A percentile compares a stretch with the other conserved stretches of the same genome.
Evolutionary conservation across 1,140 invertebrate genomes (phyloP).

Genomic region (Drosophila malerkotliana): DNA sequence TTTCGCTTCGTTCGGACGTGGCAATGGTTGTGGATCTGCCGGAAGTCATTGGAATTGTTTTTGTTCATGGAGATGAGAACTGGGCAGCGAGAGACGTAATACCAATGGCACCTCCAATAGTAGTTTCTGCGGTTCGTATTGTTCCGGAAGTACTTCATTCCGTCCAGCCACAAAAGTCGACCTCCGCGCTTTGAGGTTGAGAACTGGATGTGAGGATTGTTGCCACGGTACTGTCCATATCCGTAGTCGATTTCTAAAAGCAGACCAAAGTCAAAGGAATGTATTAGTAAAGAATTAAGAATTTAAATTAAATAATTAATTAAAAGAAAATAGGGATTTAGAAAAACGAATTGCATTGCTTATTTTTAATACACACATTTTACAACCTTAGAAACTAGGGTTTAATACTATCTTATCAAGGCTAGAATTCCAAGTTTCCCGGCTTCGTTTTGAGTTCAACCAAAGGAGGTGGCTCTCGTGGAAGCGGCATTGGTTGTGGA

Average conservation of each 20-base stretch:
- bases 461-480: constrained; percentile 40
- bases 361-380: constrained; percentile 62
- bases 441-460: constrained; percentile 48
- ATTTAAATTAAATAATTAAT: background rate
- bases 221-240: constrained; percentile 65
- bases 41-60: constrained; percentile 69
- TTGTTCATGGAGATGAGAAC: constrained; percentile 83
- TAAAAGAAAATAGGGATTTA: background rate
- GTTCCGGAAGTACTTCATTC: constrained; percentile 78
- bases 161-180: constrained; percentile 77
- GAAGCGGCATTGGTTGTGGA: background rate
- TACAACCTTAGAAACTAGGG: constrained; percentile 54
- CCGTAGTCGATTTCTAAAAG: constrained; percentile 33
- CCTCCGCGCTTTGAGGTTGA: constrained; percentile 77
- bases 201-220: constrained; percentile 75
- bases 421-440: constrained; percentile 39
- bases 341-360: constrained; percentile 35
- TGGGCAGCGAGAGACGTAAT: constrained; percentile 77
- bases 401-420: constrained; percentile 13
- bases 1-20: constrained; percentile 60
- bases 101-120: constrained; percentile 83
- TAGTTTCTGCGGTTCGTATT: constrained; percentile 79
- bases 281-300: constrained; percentile 9
- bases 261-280: constrained; percentile 6
- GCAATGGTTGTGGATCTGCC: constrained; percentile 77